Percentiles rank a stretch among this genome's conserved stretches.
Conservation (phyloP, 2,888 invertebrate genomes). For the Petrophora chlorosata region DNA sequence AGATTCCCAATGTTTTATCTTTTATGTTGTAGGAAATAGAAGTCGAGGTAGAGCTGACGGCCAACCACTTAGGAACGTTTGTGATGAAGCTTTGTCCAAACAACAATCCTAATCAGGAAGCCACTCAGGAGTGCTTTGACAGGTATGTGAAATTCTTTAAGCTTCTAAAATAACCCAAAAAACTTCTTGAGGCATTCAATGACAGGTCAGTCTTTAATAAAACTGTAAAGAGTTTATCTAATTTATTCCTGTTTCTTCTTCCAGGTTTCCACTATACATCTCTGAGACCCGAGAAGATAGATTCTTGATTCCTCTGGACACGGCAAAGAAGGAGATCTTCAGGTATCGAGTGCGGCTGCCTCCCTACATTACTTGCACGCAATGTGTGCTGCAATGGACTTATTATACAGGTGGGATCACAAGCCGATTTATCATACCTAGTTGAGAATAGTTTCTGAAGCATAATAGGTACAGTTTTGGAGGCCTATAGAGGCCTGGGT, state of each 20-base stretch:
- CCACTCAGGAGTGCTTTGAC: conserved; percentile 93
- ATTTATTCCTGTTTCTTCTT: conserved; percentile 25
- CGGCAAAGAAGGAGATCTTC: conserved; percentile 86
- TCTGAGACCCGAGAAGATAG: conserved; percentile 88
- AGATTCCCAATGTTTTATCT: too few species aligned
- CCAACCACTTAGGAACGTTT: conserved; percentile 95
- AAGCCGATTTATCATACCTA: too few species aligned
- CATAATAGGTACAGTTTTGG: too few species aligned
- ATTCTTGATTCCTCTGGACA: conserved; percentile 88
- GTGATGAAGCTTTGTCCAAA: conserved; percentile 94
- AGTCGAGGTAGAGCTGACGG: conserved; percentile 93
- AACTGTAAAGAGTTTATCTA: too few species aligned
- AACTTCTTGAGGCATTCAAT: too few species aligned
- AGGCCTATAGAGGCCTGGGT: too few species aligned
- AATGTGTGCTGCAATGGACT: conserved; percentile 97
- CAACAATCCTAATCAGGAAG: conserved; percentile 90
- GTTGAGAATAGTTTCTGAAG: too few species aligned
- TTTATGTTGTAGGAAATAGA: conserved; percentile 88
- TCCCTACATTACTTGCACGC: conserved; percentile 92
- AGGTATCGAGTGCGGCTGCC: conserved; percentile 91
- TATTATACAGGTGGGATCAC: conserved; percentile 95
- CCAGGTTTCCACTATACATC: conserved; percentile 88
- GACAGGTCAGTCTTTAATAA: too few species aligned
- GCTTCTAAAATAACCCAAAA: too few species aligned
- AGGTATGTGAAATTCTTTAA: conserved; percentile 77